Percentiles rank a stretch among this genome's conserved stretches.
phyloP scores from a whole-genome alignment of 1,140 invertebrate genomes.

The Cotesia typhae region DNA sequence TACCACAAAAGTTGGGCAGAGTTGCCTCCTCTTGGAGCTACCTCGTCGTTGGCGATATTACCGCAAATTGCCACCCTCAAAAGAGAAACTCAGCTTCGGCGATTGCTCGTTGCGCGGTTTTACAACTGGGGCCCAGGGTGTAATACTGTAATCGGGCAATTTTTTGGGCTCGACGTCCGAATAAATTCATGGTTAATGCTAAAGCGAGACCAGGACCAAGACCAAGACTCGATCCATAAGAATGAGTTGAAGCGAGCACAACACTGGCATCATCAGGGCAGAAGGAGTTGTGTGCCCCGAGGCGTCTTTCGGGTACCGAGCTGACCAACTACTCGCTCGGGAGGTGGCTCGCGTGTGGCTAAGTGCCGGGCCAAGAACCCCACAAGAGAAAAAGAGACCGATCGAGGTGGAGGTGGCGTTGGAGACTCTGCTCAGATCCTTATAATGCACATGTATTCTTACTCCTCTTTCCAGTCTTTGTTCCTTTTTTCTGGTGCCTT shows the following conservation, averaged over 20 bases:
- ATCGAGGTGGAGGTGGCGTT: constrained; percentile 42
- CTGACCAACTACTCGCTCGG: not conserved
- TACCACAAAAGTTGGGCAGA: not conserved
- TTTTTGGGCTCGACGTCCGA: constrained; percentile 56
- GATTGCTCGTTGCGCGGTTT: constrained; percentile 54
- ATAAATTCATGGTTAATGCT: constrained; percentile 65
- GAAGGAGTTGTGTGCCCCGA: constrained; percentile 27
- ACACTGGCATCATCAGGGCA: constrained; percentile 12
- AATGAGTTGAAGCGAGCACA: not conserved
- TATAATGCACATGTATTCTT: constrained; percentile 14
- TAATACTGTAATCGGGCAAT: constrained; percentile 64
- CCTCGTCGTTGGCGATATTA: constrained; percentile 63
- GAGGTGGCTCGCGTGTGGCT: constrained; percentile 61
- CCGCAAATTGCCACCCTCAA: constrained; percentile 66
- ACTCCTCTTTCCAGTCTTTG: constrained; percentile 15
- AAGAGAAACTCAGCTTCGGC: constrained; percentile 53
- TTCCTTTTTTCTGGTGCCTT: constrained; percentile 10
- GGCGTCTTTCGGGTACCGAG: constrained; percentile 20
- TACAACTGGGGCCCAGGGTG: constrained; percentile 54
- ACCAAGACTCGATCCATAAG: constrained; percentile 12
- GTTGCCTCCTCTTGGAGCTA: not conserved
- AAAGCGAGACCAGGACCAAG: constrained; percentile 28
- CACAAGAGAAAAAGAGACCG: constrained; percentile 36
- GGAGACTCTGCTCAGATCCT: constrained; percentile 25
- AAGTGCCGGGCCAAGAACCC: constrained; percentile 58